Base-by-base conservation (phyloP, 2,797 vertebrate species). In the Onychomys arenicola region DNA sequence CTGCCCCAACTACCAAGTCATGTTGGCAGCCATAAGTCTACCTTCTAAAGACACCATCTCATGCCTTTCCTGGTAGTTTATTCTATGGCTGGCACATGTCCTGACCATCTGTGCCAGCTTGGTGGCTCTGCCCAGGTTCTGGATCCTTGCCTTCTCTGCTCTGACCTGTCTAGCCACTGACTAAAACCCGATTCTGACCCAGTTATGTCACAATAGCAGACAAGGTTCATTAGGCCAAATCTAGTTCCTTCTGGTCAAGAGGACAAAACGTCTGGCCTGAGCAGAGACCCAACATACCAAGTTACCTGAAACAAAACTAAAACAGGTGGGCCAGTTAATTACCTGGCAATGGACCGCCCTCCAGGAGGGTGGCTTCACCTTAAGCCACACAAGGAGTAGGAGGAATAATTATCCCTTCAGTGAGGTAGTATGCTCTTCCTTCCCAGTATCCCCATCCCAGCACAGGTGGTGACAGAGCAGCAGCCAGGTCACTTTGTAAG, bases 1-100 rank as follows among this genome's bases (percentile, higher is more conserved):
- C 73, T 61, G 14, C 21, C 40, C 43, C 61, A 85, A 94, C 87
- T 2, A 37, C 40, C 17, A 81, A 82, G 19, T 93, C 86, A 73
- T 0, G 0, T 6, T 27, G 69, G 37, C 49, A 71, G 32, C 65
- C 21, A 1, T 3, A 55, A 78, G 16, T 75, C n/a, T 77, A 71
- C 43, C 94, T 89, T 40, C 87, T 40, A 46, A 63, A 55, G 81
- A 89, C 71, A 59, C 27, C 29, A 49, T 80, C 77, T 63, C 67
- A 1, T 61, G 82, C 49, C 27, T 86, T 73, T 94, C 40, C 88
- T 77, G 71, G 27, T 91, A 83, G 52, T 40, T 97, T n/a, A 27
- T 73, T 81, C 43, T 34, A 17, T 19, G 69, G 57, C 52, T 96
- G 73, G 65, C 77, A 76, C 63, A 75, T 80, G 37, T 43, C 46